Conservation (phyloP, 2,888 invertebrate genomes). For the Harpalus rufipes region DNA sequence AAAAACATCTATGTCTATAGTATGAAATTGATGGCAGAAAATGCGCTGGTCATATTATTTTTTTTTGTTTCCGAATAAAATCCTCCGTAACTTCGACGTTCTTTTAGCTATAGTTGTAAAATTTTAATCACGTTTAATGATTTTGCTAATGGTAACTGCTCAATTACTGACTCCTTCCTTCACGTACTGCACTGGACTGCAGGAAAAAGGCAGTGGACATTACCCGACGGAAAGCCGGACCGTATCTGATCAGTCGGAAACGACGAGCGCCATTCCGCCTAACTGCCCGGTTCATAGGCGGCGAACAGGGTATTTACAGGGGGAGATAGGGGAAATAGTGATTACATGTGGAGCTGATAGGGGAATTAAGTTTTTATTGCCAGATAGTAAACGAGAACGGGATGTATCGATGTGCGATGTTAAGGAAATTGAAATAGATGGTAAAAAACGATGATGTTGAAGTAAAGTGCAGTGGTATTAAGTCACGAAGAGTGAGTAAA, state of each 20-base stretch:
- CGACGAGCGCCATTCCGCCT: constrained; percentile 53
- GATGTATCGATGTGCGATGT: constrained; percentile 27
- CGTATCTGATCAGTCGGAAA: constrained; percentile 62
- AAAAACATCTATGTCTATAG: too few relatives aligned
- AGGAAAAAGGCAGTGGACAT: constrained; percentile 29
- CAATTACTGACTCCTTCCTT: not conserved
- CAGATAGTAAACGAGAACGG: constrained; percentile 11
- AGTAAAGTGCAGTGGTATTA: constrained; percentile 12
- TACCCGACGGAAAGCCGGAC: constrained; percentile 22
- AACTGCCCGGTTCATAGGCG: constrained; percentile 51
- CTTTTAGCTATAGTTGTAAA: too few relatives aligned
- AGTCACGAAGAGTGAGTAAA: not conserved
- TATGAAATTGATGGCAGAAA: too few relatives aligned
- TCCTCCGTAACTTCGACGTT: too few relatives aligned
- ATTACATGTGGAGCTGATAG: constrained; percentile 69
- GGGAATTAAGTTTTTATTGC: constrained; percentile 70
- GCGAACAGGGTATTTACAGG: constrained; percentile 41
- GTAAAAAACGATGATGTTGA: constrained; percentile 19
- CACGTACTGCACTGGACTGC: constrained; percentile 1
- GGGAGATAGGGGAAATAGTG: constrained; percentile 66
- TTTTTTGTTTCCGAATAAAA: too few relatives aligned
- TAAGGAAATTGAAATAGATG: constrained; percentile 46
- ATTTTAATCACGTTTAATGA: too few relatives aligned
- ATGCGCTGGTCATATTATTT: too few relatives aligned
- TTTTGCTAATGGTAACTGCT: too few relatives aligned